Evolutionary conservation across 2,797 vertebrate genomes (phyloP).

Genomic region (Pseudomugil gertrudae): DNA sequence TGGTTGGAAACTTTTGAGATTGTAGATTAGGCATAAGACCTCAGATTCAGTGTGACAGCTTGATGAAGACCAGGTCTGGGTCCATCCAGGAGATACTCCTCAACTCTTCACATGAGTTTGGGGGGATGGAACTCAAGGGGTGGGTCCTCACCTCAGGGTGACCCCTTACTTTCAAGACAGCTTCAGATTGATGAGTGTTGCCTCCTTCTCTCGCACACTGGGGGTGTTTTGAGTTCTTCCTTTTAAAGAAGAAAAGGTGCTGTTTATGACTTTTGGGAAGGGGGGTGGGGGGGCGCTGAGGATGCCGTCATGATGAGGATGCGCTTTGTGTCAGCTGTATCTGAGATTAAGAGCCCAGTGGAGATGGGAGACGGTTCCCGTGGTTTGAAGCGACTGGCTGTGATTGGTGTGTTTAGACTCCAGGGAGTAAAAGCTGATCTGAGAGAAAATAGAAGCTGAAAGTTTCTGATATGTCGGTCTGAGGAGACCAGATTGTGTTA

Average conservation of each 20-base stretch:
- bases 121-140: slow-evolving; percentile 28
- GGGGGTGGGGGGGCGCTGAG: slow-evolving; percentile 45
- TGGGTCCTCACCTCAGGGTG: slow-evolving; percentile 68
- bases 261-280: slow-evolving; percentile 36
- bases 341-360: slow-evolving; percentile 56
- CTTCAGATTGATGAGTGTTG: slow-evolving; percentile 68
- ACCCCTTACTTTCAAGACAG: slow-evolving; percentile 65
- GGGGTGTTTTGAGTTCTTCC: slow-evolving; percentile 66
- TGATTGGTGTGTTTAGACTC: slow-evolving; percentile 22
- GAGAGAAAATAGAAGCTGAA: neutral
- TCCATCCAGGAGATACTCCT: slow-evolving; percentile 49
- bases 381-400: slow-evolving; percentile 38
- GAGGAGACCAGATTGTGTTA: no score
- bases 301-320: slow-evolving; percentile 65
- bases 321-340: slow-evolving; percentile 74
- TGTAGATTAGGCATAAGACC: no score
- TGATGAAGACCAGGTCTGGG: slow-evolving; percentile 63
- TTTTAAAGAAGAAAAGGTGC: slow-evolving; percentile 60
- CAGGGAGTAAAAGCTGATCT: no score
- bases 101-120: slow-evolving; percentile 6
- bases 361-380: slow-evolving; percentile 47
- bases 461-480: no score
- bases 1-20: no score
- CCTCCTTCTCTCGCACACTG: slow-evolving; percentile 67
- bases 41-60: slow-evolving; percentile 12